phyloP scores from a whole-genome alignment of 2,797 vertebrate genomes.

The Argentina silus region DNA sequence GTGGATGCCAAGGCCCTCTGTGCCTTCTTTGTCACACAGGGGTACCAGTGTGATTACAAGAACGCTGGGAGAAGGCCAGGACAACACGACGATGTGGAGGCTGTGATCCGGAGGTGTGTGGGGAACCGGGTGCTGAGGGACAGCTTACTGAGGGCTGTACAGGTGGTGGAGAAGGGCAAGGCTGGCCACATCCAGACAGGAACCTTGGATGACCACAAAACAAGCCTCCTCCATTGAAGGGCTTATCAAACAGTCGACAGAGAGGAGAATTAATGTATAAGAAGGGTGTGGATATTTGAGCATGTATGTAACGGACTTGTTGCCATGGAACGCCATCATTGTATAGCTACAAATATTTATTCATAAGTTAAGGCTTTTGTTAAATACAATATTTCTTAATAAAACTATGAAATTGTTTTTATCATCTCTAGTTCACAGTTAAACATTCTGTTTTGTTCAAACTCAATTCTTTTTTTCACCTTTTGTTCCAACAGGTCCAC shows the following conservation, averaged over 20 bases:
- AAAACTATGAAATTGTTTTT: too few relatives aligned
- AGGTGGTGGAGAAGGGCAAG: slow-evolving; percentile 55
- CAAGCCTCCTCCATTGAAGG: not conserved
- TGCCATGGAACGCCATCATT: too few relatives aligned
- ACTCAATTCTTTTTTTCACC: too few relatives aligned
- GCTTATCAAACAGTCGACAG: not conserved
- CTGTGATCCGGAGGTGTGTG: slow-evolving; percentile 57
- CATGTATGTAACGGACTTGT: too few relatives aligned
- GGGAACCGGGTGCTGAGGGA: slow-evolving; percentile 49
- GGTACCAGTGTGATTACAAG: slow-evolving; percentile 55
- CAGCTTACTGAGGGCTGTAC: slow-evolving; percentile 59
- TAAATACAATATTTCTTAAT: too few relatives aligned
- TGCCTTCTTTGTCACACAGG: slow-evolving; percentile 64
- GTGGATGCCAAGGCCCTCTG: slow-evolving; percentile 56
- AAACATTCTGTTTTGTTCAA: too few relatives aligned
- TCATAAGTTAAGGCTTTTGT: too few relatives aligned
- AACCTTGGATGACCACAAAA: not conserved
- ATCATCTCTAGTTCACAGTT: too few relatives aligned
- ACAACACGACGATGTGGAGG: slow-evolving; percentile 40
- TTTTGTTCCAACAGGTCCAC: too few relatives aligned
- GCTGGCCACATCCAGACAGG: not conserved
- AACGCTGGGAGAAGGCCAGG: slow-evolving; percentile 41
- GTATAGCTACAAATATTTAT: too few relatives aligned
- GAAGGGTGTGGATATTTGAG: too few relatives aligned
- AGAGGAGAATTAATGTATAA: not conserved